Evolutionary conservation across 1,140 invertebrate genomes (phyloP), one percentile per base, ranked within the genome.

Genomic region (Apocrypta bakeri): DNA sequence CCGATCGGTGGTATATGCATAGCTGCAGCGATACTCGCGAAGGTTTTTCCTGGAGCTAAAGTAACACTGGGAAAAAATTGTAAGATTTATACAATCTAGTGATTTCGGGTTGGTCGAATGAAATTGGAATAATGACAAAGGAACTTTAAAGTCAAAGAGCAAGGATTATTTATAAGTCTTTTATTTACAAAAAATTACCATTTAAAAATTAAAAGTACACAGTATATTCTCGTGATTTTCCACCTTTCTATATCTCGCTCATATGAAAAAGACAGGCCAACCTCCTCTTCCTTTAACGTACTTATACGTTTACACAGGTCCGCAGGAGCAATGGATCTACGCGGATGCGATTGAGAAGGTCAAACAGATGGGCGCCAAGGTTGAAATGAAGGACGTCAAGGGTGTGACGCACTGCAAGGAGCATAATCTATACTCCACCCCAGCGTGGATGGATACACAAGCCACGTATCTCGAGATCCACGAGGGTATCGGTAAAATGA

Each of bases 1-100:
- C 94, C 94, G 3, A 94, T 95, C 74, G 94, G 91, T 78, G 84
- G 94, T 33, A 93, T 93, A 64, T 95, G 94, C 86, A 95, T 95
- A 79, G 90, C 94, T n/a, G 92, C 94, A 12, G 92, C 93, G 21
- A 76, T 95, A 21, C 91, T 93, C 27, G 94, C 94, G 1, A 93
- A 92, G 88, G 90, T 94, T 11, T 74, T 93, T 1, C 85, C 87
- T 33, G 92, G 92, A 40, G 92, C 92, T 81, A 93, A 92, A 85
- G 90, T 95, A 27, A 95, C 94, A 9, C 90, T 95, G 1, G 94
- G 94, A 8, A 91, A 92, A 81, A 87, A 87, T 8, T 87, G 91
- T 90, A 72, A 90, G 73, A 14, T 21, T 17, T 33, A 33, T 31
- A 37, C 9, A 37, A 4, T 37, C 9, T 37, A 2, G 9, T n/a